Percentiles rank a stretch among this genome's conserved stretches.
phyloP scores from a whole-genome alignment of 1,140 invertebrate genomes.

The Habropoda laboriosa region DNA sequence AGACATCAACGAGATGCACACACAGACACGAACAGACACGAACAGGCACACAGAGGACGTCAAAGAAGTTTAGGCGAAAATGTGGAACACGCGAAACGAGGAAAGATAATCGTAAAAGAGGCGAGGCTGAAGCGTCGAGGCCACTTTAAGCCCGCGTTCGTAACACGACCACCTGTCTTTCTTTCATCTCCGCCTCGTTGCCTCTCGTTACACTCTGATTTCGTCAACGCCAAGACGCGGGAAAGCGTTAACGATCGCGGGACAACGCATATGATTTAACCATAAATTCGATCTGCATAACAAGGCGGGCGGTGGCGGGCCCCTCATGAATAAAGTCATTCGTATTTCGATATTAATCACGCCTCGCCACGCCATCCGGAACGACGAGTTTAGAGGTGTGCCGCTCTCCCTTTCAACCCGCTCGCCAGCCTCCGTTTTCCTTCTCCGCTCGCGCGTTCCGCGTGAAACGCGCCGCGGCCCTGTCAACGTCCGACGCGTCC shows the following conservation, averaged over 20 bases:
- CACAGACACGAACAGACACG: no score
- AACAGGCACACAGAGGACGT: no score
- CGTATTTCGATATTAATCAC: slow-evolving; percentile 70
- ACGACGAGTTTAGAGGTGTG: slow-evolving; percentile 36
- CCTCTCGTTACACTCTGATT: slow-evolving; percentile 64
- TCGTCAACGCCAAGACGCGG: slow-evolving; percentile 48
- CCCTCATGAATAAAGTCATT: slow-evolving; percentile 72
- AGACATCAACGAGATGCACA: no score
- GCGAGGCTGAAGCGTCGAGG: slow-evolving; percentile 23
- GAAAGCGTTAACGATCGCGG: slow-evolving; percentile 51
- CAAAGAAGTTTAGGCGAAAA: no score
- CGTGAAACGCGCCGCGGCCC: slow-evolving; percentile 11
- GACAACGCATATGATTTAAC: slow-evolving; percentile 62
- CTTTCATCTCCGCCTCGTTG: not conserved
- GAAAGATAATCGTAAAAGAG: slow-evolving; percentile 28
- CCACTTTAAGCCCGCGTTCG: slow-evolving; percentile 66
- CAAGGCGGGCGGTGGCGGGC: slow-evolving; percentile 54
- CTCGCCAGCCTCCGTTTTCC: slow-evolving; percentile 18
- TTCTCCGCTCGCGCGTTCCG: slow-evolving; percentile 8
- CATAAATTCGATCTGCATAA: slow-evolving; percentile 73
- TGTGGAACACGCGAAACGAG: not conserved
- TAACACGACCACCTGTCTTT: slow-evolving; percentile 45
- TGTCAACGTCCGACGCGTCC: slow-evolving; percentile 1
- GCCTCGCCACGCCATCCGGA: slow-evolving; percentile 51
- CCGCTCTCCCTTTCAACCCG: not conserved